Conservation (phyloP, 2,888 invertebrate species). For the Tachina fera region DNA sequence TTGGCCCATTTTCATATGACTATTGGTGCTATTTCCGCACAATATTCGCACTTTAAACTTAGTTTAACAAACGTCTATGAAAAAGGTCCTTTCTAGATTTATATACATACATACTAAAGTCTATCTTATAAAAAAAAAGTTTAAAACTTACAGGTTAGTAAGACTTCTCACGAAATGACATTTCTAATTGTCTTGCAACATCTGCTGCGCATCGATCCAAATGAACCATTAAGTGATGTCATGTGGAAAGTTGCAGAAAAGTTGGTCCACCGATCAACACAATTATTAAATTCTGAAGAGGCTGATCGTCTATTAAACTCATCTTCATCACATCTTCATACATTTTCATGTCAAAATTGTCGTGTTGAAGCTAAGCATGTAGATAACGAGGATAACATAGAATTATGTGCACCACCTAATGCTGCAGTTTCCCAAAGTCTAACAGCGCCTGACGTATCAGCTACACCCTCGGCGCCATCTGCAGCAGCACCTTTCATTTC, state of each 20-base stretch:
- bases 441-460: background rate
- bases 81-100: background rate
- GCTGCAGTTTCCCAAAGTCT: background rate
- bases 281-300: conserved; percentile 93
- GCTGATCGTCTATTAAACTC: conserved; percentile 90
- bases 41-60: too few relatives aligned
- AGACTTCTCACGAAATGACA: conserved; percentile 96
- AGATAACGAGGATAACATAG: background rate
- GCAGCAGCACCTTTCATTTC: background rate
- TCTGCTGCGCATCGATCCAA: conserved; percentile 93
- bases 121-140: background rate
- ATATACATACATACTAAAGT: background rate
- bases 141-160: conserved; percentile 87
- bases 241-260: conserved; percentile 98
- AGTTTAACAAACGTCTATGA: background rate
- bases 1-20: background rate
- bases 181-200: conserved; percentile 97
- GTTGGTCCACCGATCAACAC: conserved; percentile 93
- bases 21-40: background rate
- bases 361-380: conserved; percentile 80
- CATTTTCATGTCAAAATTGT: conserved; percentile 85
- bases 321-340: conserved; percentile 86
- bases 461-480: conserved; percentile 66
- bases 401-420: background rate
- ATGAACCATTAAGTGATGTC: conserved; percentile 93